Conservation (phyloP, 2,797 vertebrate genomes). For the Myiotriccus ornatus region DNA sequence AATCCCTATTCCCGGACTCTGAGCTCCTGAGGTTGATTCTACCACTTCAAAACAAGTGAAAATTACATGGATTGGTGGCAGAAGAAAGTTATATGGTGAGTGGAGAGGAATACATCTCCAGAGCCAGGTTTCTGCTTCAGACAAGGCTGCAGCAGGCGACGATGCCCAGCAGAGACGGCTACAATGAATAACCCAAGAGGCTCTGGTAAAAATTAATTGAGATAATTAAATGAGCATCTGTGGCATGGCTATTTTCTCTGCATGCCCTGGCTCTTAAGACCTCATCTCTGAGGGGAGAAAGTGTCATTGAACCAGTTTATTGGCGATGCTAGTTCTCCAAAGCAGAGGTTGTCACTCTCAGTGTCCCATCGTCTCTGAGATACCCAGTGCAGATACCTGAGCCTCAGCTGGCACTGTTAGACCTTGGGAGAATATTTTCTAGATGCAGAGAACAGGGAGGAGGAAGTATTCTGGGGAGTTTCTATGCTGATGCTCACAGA, state of each 20-base stretch:
- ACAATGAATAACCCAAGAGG: neutral
- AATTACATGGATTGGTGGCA: neutral
- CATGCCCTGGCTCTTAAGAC: neutral
- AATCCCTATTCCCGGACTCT: rapidly evolving
- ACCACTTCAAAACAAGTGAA: neutral
- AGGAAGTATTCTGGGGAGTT: neutral
- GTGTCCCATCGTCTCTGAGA: neutral
- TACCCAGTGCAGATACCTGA: neutral
- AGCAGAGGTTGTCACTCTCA: neutral
- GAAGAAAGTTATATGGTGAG: neutral
- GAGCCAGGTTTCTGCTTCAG: neutral
- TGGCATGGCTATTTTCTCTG: neutral
- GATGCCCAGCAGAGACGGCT: neutral
- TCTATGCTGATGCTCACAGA: neutral
- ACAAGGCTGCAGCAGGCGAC: neutral
- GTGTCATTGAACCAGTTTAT: neutral
- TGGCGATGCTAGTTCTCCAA: neutral
- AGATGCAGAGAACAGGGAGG: neutral
- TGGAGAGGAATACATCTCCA: neutral
- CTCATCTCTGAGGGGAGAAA: neutral
- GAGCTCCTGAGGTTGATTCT: neutral
- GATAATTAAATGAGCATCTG: slow-evolving; percentile 23
- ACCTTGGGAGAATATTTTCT: neutral
- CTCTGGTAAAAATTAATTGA: slow-evolving; percentile 23
- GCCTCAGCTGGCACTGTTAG: neutral